phyloP scores from a whole-genome alignment of 2,113 vertebrate genomes.

The Sakesphorus luctuosus region DNA sequence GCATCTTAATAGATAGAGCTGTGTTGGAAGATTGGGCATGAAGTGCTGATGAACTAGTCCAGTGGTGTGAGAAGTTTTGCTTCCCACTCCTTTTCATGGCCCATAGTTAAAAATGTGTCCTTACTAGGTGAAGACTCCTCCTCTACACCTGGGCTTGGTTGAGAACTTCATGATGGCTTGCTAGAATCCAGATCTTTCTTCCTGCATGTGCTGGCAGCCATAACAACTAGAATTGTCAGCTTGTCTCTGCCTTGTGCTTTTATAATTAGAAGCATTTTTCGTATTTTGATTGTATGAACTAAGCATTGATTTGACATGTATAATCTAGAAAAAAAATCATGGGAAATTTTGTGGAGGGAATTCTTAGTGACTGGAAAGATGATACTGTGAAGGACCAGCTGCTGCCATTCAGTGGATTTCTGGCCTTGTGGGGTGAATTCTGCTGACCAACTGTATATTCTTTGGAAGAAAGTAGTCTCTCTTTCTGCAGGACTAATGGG shows the following conservation, averaged over 20 bases:
- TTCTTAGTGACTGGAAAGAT: background rate
- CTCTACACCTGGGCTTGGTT: background rate
- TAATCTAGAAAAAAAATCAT: background rate
- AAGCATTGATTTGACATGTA: background rate
- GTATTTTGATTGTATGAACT: background rate
- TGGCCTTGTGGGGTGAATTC: background rate
- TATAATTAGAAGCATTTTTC: background rate
- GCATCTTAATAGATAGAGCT: background rate
- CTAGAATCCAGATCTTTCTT: background rate
- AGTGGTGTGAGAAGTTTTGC: background rate
- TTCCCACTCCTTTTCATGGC: background rate
- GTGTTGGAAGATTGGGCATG: background rate
- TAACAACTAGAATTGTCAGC: background rate
- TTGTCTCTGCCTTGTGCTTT: background rate
- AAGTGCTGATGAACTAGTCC: background rate
- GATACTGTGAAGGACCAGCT: background rate
- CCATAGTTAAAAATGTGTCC: background rate
- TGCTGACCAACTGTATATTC: background rate
- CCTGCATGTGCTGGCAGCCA: background rate
- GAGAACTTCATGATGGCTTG: background rate
- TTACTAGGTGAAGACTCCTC: background rate
- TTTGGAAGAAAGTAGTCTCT: background rate
- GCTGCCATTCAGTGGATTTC: conserved; percentile 1
- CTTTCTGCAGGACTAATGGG: background rate
- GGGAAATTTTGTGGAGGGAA: background rate